Evolutionary conservation across 2,797 vertebrate species (phyloP), one percentile per base, ranked within the genome.

Genomic region (Sphenodon punctatus): DNA sequence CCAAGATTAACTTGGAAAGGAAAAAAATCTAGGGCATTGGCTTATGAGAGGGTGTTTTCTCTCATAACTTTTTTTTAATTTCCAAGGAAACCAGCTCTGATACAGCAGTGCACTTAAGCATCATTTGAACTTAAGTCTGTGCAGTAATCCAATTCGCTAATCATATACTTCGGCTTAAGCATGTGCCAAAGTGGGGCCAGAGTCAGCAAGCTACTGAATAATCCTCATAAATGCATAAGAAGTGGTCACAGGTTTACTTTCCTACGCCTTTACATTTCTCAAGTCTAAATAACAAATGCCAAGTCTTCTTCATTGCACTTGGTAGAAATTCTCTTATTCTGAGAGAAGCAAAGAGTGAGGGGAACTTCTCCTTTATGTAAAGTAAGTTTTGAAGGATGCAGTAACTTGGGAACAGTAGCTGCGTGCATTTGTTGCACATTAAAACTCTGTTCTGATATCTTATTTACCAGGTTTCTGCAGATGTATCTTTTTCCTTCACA

Each of bases 401-500:
- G n/a, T n/a, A n/a, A n/a, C n/a, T n/a, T n/a, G n/a, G n/a, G n/a
- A n/a, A n/a, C n/a, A n/a, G n/a, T n/a, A n/a, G n/a, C n/a, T n/a
- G n/a, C n/a, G n/a, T n/a, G n/a, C n/a, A n/a, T n/a, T n/a, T n/a
- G n/a, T n/a, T 1, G 0, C 10, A 59, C 10, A 2, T 8, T 45
- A 51, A 12, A 77, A 38, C 27, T 63, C 48, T 60, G 60, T 6
- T 39, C 2, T 4, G 60, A 2, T 55, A 46, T 61, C 41, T 71
- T 38, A n/a, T 4, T 41, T 72, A 27, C 6, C 61, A 68, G 55
- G 27, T 82, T 34, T 65, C 59, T 87, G 82, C 70, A 70, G 59
- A 86, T 82, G 59, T 84, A 87, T 78, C 76, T 74, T 51, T 83
- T n/a, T n/a, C n/a, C n/a, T 86, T 90, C 80, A 27, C 76, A 77